phyloP scores from a whole-genome alignment of 2,888 invertebrate species.

The Ferdinandea cuprea region DNA sequence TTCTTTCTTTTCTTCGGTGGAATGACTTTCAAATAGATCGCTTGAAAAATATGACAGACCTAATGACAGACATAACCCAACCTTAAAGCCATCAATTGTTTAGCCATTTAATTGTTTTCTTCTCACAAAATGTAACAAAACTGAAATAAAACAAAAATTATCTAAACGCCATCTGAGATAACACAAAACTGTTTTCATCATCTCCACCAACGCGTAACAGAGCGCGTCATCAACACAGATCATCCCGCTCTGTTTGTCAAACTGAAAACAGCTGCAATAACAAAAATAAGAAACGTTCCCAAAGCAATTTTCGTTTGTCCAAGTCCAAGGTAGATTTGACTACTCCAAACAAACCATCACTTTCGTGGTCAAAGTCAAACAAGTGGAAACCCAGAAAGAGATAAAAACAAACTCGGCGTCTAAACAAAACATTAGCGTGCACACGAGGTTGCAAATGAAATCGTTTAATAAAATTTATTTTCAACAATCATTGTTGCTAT shows the following conservation, averaged over 20 bases:
- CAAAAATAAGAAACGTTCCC: not conserved
- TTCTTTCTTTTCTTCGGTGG: too few species aligned
- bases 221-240: constrained; percentile 3
- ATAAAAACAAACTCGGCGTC: not conserved
- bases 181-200: constrained; percentile 23
- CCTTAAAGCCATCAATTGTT: too few species aligned
- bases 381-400: constrained; percentile 36
- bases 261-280: not conserved
- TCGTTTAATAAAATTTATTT: constrained; percentile 56
- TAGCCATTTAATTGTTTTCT: too few species aligned
- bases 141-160: not conserved
- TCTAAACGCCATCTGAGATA: constrained; percentile 36
- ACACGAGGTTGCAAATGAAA: constrained; percentile 61
- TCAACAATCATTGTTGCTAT: constrained; percentile 11
- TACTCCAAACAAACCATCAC: constrained; percentile 23
- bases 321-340: not conserved
- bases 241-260: constrained; percentile 2
- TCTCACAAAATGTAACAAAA: too few species aligned
- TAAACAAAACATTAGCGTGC: constrained; percentile 50
- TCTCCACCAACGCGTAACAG: not conserved
- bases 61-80: too few species aligned
- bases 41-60: too few species aligned
- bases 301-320: constrained; percentile 10
- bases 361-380: constrained; percentile 68
- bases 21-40: too few species aligned